Percentiles rank a stretch among this genome's conserved stretches.
phyloP scores from a whole-genome alignment of 2,888 invertebrate species.

The Ypsolopha scabrella region DNA sequence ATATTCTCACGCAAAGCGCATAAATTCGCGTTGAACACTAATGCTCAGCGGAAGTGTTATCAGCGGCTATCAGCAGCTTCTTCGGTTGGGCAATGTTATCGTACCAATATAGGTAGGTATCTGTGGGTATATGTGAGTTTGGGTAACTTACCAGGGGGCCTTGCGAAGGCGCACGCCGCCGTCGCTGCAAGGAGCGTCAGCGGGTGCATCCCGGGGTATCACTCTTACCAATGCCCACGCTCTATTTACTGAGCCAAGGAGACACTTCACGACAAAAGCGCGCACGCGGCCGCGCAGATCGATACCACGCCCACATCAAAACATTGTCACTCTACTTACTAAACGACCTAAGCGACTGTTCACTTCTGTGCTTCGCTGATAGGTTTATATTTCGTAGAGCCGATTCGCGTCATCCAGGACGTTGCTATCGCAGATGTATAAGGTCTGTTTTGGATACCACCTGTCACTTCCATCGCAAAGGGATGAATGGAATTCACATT shows the following conservation, averaged over 20 bases:
- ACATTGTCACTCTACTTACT: constrained; percentile 7
- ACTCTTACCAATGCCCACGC: not conserved
- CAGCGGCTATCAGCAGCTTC: too few species aligned
- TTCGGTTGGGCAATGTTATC: too few species aligned
- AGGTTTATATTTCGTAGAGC: too few species aligned
- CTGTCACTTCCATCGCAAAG: too few species aligned
- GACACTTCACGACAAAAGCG: not conserved
- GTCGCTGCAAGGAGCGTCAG: constrained; percentile 26
- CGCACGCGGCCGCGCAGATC: constrained; percentile 47
- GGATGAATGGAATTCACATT: too few species aligned
- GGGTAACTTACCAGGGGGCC: constrained; percentile 33
- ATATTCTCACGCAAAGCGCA: not conserved
- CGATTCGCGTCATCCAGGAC: too few species aligned
- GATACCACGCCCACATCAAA: constrained; percentile 60
- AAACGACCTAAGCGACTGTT: not conserved
- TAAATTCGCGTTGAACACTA: not conserved
- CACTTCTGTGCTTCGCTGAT: too few species aligned
- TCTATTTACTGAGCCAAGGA: constrained; percentile 1
- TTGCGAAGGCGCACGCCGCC: constrained; percentile 33
- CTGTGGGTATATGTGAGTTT: not conserved
- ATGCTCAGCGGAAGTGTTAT: not conserved
- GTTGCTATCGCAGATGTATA: too few species aligned
- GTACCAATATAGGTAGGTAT: not conserved
- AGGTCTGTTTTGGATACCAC: too few species aligned
- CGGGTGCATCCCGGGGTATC: constrained; percentile 32